phyloP scores from a whole-genome alignment of 1,140 invertebrate genomes.

The Ctenoplectra terminalis region DNA sequence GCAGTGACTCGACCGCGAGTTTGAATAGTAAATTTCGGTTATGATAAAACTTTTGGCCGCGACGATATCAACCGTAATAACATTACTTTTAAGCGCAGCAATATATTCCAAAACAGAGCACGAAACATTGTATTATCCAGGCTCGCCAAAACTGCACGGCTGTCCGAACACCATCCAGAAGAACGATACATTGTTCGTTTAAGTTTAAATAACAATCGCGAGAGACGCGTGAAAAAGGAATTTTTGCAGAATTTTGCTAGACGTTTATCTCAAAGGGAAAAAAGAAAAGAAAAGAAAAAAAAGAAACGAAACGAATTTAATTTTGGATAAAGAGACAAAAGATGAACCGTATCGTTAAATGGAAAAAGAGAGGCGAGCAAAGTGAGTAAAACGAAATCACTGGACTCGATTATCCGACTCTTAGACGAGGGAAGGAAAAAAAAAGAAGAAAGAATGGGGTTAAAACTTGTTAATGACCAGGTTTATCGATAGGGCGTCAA shows the following conservation, averaged over 20 bases:
- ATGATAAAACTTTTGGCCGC: slow-evolving; percentile 61
- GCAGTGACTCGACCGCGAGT: slow-evolving; percentile 62
- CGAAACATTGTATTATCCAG: slow-evolving; percentile 36
- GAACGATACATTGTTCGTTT: slow-evolving; percentile 4
- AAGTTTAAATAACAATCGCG: slow-evolving; percentile 36
- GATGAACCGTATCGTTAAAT: background rate
- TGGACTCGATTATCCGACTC: background rate
- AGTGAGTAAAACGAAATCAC: slow-evolving; percentile 2
- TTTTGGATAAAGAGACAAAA: background rate
- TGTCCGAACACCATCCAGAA: background rate
- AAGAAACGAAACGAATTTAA: slow-evolving; percentile 4
- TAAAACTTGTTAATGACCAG: slow-evolving; percentile 59
- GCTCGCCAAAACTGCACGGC: slow-evolving; percentile 2
- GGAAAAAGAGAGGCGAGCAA: background rate
- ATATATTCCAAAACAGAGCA: slow-evolving; percentile 19
- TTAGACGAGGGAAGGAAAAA: background rate
- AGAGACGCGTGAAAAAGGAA: background rate
- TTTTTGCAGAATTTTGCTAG: background rate
- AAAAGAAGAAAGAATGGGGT: slow-evolving; percentile 8
- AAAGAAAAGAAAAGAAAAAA: background rate
- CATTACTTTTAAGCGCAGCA: slow-evolving; percentile 55
- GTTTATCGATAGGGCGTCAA: slow-evolving; percentile 58
- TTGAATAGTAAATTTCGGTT: slow-evolving; percentile 70
- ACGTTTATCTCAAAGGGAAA: background rate
- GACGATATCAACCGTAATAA: slow-evolving; percentile 57